A percentile compares a stretch with the other conserved stretches of the same genome.
Evolutionary conservation across 1,140 invertebrate species (phyloP).

Genomic region (Trichonephila clavata): DNA sequence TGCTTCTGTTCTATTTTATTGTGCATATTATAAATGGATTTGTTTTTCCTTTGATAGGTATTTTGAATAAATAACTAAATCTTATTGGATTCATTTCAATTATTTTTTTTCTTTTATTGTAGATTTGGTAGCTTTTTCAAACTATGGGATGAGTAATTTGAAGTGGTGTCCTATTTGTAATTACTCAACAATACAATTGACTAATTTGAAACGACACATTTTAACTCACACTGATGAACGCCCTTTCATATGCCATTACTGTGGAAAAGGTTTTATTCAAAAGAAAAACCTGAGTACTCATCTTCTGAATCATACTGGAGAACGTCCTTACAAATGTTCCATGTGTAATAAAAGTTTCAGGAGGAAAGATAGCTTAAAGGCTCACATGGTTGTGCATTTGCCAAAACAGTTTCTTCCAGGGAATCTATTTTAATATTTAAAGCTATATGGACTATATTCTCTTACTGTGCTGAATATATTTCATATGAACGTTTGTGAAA

Average conservation of each 20-base stretch:
- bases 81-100: no score
- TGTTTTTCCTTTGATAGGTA: no score
- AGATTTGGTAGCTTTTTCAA: no score
- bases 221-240: background rate
- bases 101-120: no score
- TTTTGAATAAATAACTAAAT: no score
- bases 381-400: conserved; percentile 37
- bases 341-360: conserved; percentile 84
- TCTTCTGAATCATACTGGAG: conserved; percentile 86
- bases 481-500: no score
- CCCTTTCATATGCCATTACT: conserved; percentile 79
- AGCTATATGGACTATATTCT: no score
- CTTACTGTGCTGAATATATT: no score
- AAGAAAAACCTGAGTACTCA: conserved; percentile 79
- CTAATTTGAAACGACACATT: conserved; percentile 91
- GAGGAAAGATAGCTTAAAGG: conserved; percentile 49
- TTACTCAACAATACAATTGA: conserved; percentile 81
- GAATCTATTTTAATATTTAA: no score
- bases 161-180: conserved; percentile 77
- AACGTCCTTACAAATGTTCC: conserved; percentile 88
- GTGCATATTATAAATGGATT: no score
- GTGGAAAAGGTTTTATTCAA: conserved; percentile 79
- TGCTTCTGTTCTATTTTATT: no score
- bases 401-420: background rate
- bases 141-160: no score